phyloP scores from a whole-genome alignment of 2,797 vertebrate species.

The Oreortyx pictus region DNA sequence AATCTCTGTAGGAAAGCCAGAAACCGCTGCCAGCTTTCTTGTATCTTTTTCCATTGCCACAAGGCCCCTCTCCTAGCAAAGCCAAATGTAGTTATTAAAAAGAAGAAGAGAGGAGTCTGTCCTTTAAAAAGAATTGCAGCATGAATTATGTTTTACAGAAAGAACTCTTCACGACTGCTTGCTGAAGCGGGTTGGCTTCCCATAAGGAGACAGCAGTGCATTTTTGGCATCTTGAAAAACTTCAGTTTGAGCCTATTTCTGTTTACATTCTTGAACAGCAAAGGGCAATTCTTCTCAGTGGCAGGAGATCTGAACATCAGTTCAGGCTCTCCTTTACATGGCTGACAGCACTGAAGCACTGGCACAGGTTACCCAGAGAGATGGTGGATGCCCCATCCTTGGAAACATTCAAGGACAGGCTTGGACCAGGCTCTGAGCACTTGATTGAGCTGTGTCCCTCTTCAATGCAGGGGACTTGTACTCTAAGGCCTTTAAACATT shows the following conservation, averaged over 20 bases:
- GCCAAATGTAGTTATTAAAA: background rate
- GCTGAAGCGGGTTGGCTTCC: background rate
- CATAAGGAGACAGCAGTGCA: background rate
- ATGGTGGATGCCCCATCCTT: too few species aligned
- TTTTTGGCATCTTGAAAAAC: background rate
- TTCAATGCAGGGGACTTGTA: too few species aligned
- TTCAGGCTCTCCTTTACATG: fast-evolving
- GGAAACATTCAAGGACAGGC: too few species aligned
- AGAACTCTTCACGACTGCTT: background rate
- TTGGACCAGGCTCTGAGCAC: too few species aligned
- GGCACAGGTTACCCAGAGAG: too few species aligned
- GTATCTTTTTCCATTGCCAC: background rate
- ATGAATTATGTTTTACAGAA: background rate
- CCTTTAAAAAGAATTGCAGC: background rate
- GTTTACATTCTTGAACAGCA: background rate
- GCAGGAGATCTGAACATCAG: background rate
- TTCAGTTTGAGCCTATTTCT: background rate
- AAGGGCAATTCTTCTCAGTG: background rate
- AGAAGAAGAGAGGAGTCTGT: background rate
- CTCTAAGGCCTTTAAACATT: too few species aligned
- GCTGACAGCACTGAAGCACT: background rate
- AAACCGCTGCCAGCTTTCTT: background rate
- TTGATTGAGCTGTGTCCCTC: too few species aligned
- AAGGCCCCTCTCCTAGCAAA: background rate
- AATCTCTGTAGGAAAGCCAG: background rate